Evolutionary conservation across 1,140 invertebrate species (phyloP).

Genomic region (Elymnias hypermnestra): DNA sequence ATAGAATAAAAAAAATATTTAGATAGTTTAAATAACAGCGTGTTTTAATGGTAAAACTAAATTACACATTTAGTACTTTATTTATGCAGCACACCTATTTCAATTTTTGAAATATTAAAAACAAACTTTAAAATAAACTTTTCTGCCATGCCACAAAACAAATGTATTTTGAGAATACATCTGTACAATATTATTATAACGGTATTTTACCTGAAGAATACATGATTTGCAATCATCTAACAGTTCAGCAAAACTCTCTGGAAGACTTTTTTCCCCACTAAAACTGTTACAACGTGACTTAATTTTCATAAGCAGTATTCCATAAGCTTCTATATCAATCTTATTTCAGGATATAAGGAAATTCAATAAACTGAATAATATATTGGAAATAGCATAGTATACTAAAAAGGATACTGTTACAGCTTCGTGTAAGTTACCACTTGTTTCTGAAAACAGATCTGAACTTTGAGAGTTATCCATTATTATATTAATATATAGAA

Average conservation of each 20-base stretch:
- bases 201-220: constrained; percentile 38
- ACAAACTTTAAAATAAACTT: too few species aligned
- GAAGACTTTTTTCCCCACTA: constrained; percentile 20
- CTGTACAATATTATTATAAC: too few species aligned
- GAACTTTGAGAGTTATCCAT: constrained; percentile 48
- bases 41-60: too few species aligned
- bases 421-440: constrained; percentile 17
- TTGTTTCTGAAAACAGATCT: constrained; percentile 32
- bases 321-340: constrained; percentile 33
- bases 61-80: too few species aligned
- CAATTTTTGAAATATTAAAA: too few species aligned
- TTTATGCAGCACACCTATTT: too few species aligned
- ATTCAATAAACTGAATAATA: background rate
- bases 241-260: constrained; percentile 24
- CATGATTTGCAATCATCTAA: constrained; percentile 40
- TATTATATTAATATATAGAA: background rate
- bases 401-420: constrained; percentile 29
- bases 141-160: too few species aligned
- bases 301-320: constrained; percentile 29
- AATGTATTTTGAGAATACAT: too few species aligned
- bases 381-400: background rate
- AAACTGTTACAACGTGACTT: constrained; percentile 11
- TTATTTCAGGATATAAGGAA: constrained; percentile 6
- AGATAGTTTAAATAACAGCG: too few species aligned
- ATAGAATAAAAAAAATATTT: too few species aligned